Percentiles rank a stretch among this genome's conserved stretches.
Evolutionary conservation across 2,797 vertebrate species (phyloP).

Genomic region (Scyliorhinus canicula): DNA sequence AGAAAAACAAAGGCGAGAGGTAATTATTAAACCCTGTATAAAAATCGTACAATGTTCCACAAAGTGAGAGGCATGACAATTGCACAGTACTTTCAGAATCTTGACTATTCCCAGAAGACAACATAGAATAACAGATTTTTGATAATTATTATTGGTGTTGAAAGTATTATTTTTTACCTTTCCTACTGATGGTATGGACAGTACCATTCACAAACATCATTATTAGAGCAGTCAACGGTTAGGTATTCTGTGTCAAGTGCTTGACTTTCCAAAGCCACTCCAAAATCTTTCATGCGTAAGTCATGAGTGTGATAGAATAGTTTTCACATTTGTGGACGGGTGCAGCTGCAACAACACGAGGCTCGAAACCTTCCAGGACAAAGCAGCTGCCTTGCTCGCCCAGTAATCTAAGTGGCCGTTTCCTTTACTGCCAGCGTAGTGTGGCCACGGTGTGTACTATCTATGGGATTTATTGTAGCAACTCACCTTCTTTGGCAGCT

Average conservation of each 20-base stretch:
- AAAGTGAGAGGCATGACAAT: not conserved
- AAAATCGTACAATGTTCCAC: not conserved
- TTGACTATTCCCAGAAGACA: not conserved
- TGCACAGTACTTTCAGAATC: not conserved
- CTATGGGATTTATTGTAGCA: not conserved
- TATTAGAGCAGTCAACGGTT: not conserved
- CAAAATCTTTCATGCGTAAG: not conserved
- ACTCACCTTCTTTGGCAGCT: not conserved
- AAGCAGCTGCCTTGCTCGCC: not conserved
- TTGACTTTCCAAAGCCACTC: not conserved
- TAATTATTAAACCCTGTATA: conserved; percentile 47
- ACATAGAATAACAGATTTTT: not conserved
- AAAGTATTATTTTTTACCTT: not conserved
- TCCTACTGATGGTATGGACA: not conserved
- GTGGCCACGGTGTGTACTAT: not conserved
- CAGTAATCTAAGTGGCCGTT: not conserved
- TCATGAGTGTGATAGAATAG: not conserved
- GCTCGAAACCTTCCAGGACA: not conserved
- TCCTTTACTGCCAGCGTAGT: not conserved
- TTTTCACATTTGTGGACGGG: not conserved
- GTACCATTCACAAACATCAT: not conserved
- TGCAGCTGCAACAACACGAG: not conserved
- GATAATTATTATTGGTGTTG: not conserved
- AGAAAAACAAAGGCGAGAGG: conserved; percentile 52
- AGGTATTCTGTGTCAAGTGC: not conserved